A percentile compares a stretch with the other conserved stretches of the same genome.
Evolutionary conservation across 2,797 vertebrate genomes (phyloP).

Genomic region (Lagorchestes hirsutus): DNA sequence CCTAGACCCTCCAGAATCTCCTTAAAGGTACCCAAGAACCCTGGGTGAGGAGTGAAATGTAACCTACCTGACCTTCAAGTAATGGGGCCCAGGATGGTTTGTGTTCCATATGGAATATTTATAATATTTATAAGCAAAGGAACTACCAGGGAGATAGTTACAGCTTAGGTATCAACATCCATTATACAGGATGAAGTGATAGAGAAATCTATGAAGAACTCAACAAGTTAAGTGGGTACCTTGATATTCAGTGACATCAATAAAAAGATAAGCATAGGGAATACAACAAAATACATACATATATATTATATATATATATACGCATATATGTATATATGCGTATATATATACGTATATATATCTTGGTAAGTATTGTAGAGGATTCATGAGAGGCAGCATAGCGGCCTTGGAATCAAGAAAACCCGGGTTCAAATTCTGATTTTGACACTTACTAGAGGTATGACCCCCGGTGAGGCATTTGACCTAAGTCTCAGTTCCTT

Average conservation of each 20-base stretch:
- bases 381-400: background rate
- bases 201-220: background rate
- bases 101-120: background rate
- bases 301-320: too few species aligned
- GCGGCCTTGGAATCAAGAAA: background rate
- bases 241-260: background rate
- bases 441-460: too few species aligned
- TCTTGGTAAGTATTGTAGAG: background rate
- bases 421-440: too few species aligned
- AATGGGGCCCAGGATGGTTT: background rate
- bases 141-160: background rate
- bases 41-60: background rate
- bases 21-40: background rate
- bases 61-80: background rate
- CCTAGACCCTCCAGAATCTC: background rate
- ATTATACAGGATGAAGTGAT: background rate
- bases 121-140: background rate
- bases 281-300: too few species aligned
- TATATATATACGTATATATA: too few species aligned
- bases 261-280: background rate
- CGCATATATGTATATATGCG: too few species aligned
- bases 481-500: background rate
- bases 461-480: too few species aligned
- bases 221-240: background rate
- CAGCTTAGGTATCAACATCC: background rate